Conservation (phyloP, 2,797 vertebrate species). For the Chaenodraco wilsoni region DNA sequence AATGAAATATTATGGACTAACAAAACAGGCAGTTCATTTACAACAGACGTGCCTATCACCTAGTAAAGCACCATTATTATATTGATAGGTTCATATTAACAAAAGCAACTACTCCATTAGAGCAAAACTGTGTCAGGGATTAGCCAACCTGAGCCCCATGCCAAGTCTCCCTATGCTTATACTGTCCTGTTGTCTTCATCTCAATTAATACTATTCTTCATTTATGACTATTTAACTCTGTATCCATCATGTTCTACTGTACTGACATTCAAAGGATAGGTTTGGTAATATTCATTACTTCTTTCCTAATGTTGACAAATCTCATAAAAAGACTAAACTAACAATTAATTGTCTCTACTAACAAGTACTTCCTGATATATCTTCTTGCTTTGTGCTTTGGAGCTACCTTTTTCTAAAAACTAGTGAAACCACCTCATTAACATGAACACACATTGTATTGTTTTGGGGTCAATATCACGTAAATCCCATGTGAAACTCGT, state of each 20-base stretch:
- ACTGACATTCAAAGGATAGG: conserved; percentile 34
- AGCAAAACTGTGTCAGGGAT: conserved; percentile 52
- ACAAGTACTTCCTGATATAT: background rate
- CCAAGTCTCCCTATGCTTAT: conserved; percentile 62
- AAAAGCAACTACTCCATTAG: conserved; percentile 11
- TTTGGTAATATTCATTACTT: conserved; percentile 22
- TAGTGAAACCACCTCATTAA: background rate
- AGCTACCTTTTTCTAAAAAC: background rate
- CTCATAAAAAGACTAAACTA: conserved; percentile 11
- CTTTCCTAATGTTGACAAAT: conserved; percentile 32
- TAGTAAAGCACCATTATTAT: conserved; percentile 34
- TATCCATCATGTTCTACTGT: conserved; percentile 34
- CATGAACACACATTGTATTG: background rate
- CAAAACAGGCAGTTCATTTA: conserved; percentile 34
- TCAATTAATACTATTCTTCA: conserved; percentile 51
- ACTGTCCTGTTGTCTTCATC: conserved; percentile 57
- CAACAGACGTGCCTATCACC: conserved; percentile 30
- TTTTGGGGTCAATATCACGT: background rate
- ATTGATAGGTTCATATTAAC: conserved; percentile 32
- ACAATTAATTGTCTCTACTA: background rate
- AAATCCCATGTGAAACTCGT: background rate
- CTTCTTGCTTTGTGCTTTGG: background rate
- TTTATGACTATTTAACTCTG: conserved; percentile 44
- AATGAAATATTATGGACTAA: conserved; percentile 32
- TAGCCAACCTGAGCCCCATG: conserved; percentile 71